Conservation (phyloP, 2,113 vertebrate species). For the Nyctereutes procyonoides region DNA sequence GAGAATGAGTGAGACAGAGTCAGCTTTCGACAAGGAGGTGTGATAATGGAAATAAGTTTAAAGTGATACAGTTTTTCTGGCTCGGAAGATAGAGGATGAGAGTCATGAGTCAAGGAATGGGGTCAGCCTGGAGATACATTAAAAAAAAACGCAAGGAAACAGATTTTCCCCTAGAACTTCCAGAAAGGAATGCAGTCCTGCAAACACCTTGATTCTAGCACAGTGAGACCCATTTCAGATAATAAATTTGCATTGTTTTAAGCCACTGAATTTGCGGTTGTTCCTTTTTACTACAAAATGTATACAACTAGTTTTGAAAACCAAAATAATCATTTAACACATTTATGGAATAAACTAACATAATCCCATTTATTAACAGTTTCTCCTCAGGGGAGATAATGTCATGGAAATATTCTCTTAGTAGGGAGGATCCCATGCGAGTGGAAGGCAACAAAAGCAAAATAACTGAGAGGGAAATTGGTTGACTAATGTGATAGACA, state of each 20-base stretch:
- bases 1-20: not conserved
- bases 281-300: not conserved
- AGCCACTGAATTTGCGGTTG: not conserved
- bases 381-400: not conserved
- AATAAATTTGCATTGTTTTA: not conserved
- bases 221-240: not conserved
- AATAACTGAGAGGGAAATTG: not conserved
- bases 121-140: not conserved
- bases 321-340: not conserved
- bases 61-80: not conserved
- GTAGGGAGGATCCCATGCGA: rapidly evolving
- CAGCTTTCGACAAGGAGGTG: too few relatives aligned
- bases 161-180: not conserved
- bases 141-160: not conserved
- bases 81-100: not conserved
- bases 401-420: not conserved
- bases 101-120: not conserved
- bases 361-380: not conserved
- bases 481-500: not conserved
- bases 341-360: not conserved
- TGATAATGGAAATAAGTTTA: not conserved
- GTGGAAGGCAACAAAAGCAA: not conserved
- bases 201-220: not conserved
- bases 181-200: not conserved
- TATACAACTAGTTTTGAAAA: not conserved